Evolutionary conservation across 1,140 invertebrate genomes (phyloP), one percentile per base, ranked within the genome.

Genomic region (Drosophila ambigua): DNA sequence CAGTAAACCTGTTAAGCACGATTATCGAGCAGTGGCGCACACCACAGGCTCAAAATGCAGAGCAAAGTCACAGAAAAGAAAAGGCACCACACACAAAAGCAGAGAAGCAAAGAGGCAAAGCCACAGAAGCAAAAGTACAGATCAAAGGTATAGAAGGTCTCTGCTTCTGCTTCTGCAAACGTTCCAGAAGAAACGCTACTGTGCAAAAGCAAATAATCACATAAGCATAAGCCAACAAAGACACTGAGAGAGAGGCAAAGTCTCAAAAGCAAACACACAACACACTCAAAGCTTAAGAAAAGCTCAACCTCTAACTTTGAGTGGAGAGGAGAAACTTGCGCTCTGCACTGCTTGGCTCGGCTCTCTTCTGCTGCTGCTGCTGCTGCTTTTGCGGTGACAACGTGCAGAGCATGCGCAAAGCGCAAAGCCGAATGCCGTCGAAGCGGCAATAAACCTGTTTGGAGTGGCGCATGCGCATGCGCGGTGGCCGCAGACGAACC

Each of bases 391-490:
- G 35, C 45, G 24, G 49, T 52, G 72, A 44, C 62, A 76, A 69
- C 74, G 60, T 64, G 54, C 57, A 51, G 66, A 74, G 82, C 82
- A 87, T 77, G 81, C 81, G 81, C 77, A 80, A 81, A 71, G 74
- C 75, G 46, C 7, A 15, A 39, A 26, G 55, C 63, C 64, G 44
- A 62, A 31, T 53, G 31, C 58, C 60, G 60, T 44, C 65, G 73
- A 83, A 88, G 83, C 79, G 65, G 72, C 67, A 79, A 77, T 50
- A 88, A 88, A 88, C 83, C 84, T 48, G 83, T 88, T 87, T 63
- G 53, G 23, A 48, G 63, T 68, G 35, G 35, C 5, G 63, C 72
- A 64, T 63, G 66, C 53, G 24, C 52, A 5, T n/a, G 13, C 15
- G 15, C 20, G 50, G 11, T n/a, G 66, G 63, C 46, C 74, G 62